Base-by-base conservation (phyloP, 2,888 invertebrate genomes). In the Choreutis nemorana region DNA sequence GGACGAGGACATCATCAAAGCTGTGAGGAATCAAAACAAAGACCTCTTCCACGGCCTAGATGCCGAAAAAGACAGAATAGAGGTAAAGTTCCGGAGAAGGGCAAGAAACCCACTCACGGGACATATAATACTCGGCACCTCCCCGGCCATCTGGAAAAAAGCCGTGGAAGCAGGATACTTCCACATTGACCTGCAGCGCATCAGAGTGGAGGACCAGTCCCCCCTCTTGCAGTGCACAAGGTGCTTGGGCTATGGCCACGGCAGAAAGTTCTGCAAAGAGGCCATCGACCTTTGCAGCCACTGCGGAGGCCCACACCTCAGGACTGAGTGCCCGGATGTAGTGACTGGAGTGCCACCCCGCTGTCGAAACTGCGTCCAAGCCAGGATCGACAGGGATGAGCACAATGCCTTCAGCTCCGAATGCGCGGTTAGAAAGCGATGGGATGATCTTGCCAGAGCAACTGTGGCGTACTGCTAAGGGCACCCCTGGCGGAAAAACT, bases 391-490 rank as follows among this genome's bases (percentile, higher is more conserved):
- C 1, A 7, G 23, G 1, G 10, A 3, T 1, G 22, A 24, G 14
- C 37, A 41, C 23, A 30, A 32, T n/a, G 37, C 38, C 1, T 44
- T 38, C 18, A 29, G 20, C 24, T 2, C 2, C 1, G 23, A 28
- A 0, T 41, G 40, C 25, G 29, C 32, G 0, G 14, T 23, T 0
- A 6, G 35, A 1, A 24, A 8, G 4, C 35, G 11, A 18, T 41
- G 38, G 39, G 41, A 40, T n/a, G 14, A 20, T 1, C 6, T 40
- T 14, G 39, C 39, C 0, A 16, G 37, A 5, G 11, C 31, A 4
- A 8, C 22, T 0, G 32, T 39, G 6, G 26, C 39, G 0, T 39
- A 39, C 8, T 36, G 37, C 33, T 39, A 32, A 40, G 23, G 39
- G 23, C 14, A 11, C 13, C 28, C 21, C 3, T n/a, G n/a, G n/a